Percentiles rank a stretch among this genome's conserved stretches.
Evolutionary conservation across 92 coral and sea anemone genomes (phyloP).

Genomic region (Ricordea florida): DNA sequence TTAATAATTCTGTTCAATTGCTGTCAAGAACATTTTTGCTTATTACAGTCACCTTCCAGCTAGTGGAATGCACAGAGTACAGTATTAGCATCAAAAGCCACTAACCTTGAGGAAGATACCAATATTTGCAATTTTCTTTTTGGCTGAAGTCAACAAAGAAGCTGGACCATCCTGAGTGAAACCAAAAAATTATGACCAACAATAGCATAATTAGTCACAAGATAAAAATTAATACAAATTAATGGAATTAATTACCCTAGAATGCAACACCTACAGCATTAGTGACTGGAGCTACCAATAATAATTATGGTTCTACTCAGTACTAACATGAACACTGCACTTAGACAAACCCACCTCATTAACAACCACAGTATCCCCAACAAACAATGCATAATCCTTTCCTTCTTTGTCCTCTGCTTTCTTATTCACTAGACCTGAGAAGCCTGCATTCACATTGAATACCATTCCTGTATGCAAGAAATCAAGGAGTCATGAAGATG

Average conservation of each 20-base stretch:
- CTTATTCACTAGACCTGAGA: conserved; percentile 83
- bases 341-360: conserved; percentile 65
- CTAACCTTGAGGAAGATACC: conserved; percentile 95
- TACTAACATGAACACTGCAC: not conserved
- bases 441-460: conserved; percentile 92
- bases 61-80: not conserved
- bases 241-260: too few relatives aligned
- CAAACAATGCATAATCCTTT: conserved; percentile 88
- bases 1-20: too few relatives aligned
- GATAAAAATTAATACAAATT: not conserved
- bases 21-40: too few relatives aligned
- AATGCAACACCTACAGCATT: too few relatives aligned
- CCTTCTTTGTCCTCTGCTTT: conserved; percentile 64
- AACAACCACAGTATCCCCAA: conserved; percentile 94
- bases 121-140: conserved; percentile 91
- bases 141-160: conserved; percentile 87
- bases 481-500: too few relatives aligned
- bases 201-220: not conserved
- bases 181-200: not conserved
- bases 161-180: conserved; percentile 78
- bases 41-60: not conserved
- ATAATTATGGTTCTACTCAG: too few relatives aligned
- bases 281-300: too few relatives aligned
- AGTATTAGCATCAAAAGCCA: not conserved
- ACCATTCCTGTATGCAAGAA: conserved; percentile 81